Evolutionary conservation across 1,140 invertebrate genomes (phyloP), one percentile per base, ranked within the genome.

Genomic region (Bombyx mandarina): DNA sequence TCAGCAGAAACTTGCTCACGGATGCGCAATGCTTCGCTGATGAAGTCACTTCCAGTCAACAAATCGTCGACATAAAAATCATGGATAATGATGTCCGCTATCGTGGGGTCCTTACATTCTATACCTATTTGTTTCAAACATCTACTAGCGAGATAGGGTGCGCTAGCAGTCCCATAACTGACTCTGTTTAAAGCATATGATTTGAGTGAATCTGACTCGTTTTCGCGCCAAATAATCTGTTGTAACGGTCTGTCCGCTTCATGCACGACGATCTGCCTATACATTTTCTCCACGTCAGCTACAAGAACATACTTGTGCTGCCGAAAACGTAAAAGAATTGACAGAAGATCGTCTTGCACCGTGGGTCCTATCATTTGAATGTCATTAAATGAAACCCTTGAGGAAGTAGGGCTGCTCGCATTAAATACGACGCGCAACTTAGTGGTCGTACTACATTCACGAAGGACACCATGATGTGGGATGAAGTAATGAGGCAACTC

Each of bases 11-110:
- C n/a, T n/a, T n/a, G n/a, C n/a, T n/a, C n/a, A n/a, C n/a, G n/a
- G n/a, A n/a, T n/a, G n/a, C n/a, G n/a, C n/a, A n/a, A n/a, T n/a
- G n/a, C n/a, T n/a, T n/a, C n/a, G n/a, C n/a, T n/a, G n/a, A n/a
- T n/a, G n/a, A n/a, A 58, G 53, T 88, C 61, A 10, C 58, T 47
- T 8, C 81, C 80, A 5, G 81, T 78, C 7, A 88, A 49, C 7
- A 88, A 42, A 68, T 89, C 88, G 65, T 90, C 88, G 5, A 87
- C 76, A 57, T 88, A 88, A 58, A 89, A 82, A 71, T 89, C 79
- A 4, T 57, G 59, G 48, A 60, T 58, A 3, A 88, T 76, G 6
- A 80, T 65, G 22, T 57, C 68, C 44, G 47, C 53, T 8, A 78
- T 74, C 47, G 48, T 66, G 7, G 59, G 45, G 6, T 65, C 56